phyloP scores from a whole-genome alignment of 2,888 invertebrate species.

The Leucophenga montana region DNA sequence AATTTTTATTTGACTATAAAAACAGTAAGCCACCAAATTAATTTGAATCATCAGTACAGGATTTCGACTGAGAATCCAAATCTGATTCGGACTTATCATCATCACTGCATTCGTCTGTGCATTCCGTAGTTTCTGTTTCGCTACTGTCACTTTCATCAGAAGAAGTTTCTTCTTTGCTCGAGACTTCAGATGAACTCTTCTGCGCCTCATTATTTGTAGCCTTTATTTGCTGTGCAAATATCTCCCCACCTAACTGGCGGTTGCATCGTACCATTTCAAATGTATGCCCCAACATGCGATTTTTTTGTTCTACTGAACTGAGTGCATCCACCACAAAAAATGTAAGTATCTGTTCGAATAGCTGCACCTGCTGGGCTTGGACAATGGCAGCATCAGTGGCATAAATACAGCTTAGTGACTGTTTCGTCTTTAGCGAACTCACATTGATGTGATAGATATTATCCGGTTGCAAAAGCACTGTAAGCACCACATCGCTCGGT shows the following conservation, averaged over 20 bases:
- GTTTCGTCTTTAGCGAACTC: conserved; percentile 36
- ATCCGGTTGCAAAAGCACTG: conserved; percentile 49
- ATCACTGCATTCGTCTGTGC: too few relatives aligned
- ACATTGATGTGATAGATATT: conserved; percentile 60
- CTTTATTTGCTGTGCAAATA: not conserved
- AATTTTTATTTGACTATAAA: too few relatives aligned
- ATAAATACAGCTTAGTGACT: conserved; percentile 51
- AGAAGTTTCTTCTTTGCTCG: too few relatives aligned
- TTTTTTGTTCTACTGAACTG: conserved; percentile 25
- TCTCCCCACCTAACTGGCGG: not conserved
- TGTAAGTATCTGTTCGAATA: conserved; percentile 51
- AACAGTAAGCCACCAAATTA: too few relatives aligned
- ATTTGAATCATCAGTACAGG: too few relatives aligned
- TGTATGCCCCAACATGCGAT: conserved; percentile 32
- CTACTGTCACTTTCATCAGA: too few relatives aligned
- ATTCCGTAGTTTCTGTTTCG: too few relatives aligned
- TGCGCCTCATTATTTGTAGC: not conserved
- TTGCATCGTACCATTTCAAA: conserved; percentile 32
- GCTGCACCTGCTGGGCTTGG: conserved; percentile 38
- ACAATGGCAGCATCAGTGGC: conserved; percentile 52
- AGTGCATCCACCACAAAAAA: conserved; percentile 43
- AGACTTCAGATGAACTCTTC: too few relatives aligned
- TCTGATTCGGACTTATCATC: too few relatives aligned
- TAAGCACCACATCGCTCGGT: conserved; percentile 43
- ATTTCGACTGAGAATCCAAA: too few relatives aligned